These are phyloP conservation scores for Ptychochromis oligacanthus DNA, from an alignment of 2,113 vertebrate genomes.

Conservation along the genomic window DNA sequence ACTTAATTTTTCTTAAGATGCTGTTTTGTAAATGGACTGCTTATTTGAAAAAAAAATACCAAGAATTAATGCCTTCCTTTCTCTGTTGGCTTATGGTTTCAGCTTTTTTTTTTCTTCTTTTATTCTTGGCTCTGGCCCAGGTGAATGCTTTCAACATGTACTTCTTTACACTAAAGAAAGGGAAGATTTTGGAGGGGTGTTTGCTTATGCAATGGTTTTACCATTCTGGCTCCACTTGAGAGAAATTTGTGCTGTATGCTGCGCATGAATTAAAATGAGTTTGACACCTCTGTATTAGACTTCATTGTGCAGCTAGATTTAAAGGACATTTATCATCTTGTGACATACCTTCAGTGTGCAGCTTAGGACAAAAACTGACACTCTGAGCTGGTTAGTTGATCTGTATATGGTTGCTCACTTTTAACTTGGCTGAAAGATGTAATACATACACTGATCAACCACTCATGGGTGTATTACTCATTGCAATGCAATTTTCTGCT, in stretches of 20 bases:
- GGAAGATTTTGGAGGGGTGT: neutral
- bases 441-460: neutral
- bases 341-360: neutral
- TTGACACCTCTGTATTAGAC: neutral
- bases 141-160: neutral
- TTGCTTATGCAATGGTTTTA: neutral
- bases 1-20: neutral
- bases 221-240: neutral
- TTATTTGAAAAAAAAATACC: neutral
- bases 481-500: neutral
- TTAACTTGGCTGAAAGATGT: neutral
- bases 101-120: too few relatives aligned
- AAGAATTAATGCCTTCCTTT: neutral
- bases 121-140: neutral
- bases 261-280: neutral
- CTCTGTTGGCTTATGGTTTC: neutral
- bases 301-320: neutral
- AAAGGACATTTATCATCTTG: neutral
- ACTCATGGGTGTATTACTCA: neutral
- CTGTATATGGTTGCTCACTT: neutral
- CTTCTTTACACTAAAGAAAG: rapidly evolving
- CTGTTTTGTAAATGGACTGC: neutral
- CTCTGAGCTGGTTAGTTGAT: neutral
- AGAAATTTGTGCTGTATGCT: neutral
- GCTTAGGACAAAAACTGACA: rapidly evolving